Conservation (phyloP, 2,797 vertebrate genomes). For the Rhinatrema bivittatum region DNA sequence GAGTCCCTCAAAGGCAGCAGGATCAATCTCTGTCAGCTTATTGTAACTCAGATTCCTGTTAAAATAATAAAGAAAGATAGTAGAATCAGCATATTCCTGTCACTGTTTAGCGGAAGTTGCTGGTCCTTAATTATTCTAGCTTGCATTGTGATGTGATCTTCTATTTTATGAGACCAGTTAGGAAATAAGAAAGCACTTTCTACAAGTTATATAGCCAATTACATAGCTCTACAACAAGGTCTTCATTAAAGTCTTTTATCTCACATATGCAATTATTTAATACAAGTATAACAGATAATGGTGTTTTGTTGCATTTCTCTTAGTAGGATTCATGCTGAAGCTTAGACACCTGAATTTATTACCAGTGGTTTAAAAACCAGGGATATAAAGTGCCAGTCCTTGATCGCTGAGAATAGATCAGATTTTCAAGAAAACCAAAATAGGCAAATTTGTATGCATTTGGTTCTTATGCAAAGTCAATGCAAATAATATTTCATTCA, state of each 20-base stretch:
- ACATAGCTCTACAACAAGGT: not conserved
- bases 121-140: constrained; percentile 19
- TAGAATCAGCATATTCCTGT: constrained; percentile 31
- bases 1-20: constrained; percentile 71
- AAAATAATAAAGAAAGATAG: constrained; percentile 33
- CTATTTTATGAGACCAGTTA: constrained; percentile 15
- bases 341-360: too few species aligned
- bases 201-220: not conserved
- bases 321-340: constrained; percentile 18
- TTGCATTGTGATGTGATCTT: not conserved
- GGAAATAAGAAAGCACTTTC: not conserved
- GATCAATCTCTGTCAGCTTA: constrained; percentile 73
- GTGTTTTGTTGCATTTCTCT: constrained; percentile 33
- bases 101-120: constrained; percentile 27
- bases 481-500: too few species aligned
- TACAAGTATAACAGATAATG: not conserved
- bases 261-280: too few species aligned
- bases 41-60: constrained; percentile 91
- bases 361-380: too few species aligned
- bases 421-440: too few species aligned
- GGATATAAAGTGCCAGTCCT: too few species aligned
- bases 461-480: too few species aligned
- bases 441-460: too few species aligned
- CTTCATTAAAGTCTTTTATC: not conserved
- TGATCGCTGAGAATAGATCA: too few species aligned